phyloP scores from a whole-genome alignment of 2,113 vertebrate genomes.

The Synodontis membranacea region DNA sequence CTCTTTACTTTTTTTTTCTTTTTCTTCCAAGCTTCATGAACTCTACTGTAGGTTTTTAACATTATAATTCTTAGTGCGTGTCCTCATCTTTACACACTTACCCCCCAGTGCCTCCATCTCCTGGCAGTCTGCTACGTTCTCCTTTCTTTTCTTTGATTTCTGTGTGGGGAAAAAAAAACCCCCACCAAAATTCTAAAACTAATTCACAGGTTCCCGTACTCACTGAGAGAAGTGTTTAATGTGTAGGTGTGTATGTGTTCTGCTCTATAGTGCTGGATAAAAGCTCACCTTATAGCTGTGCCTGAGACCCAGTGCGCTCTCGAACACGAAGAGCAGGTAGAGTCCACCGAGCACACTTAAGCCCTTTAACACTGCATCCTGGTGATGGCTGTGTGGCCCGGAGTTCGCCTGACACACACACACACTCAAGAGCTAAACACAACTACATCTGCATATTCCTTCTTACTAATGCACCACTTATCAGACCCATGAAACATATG shows the following conservation, averaged over 20 bases:
- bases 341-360: constrained; percentile 73
- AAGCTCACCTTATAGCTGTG: constrained; percentile 51
- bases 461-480: background rate
- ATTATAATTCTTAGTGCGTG: background rate
- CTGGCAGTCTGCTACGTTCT: constrained; percentile 15
- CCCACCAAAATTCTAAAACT: background rate
- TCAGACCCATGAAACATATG: background rate
- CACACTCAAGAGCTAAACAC: background rate
- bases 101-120: constrained; percentile 44
- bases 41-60: background rate
- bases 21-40: background rate
- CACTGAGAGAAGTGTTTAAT: background rate
- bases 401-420: constrained; percentile 65
- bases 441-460: background rate
- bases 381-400: constrained; percentile 46
- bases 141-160: constrained; percentile 43
- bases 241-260: background rate
- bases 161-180: background rate
- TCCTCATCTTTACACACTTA: constrained; percentile 1
- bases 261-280: background rate
- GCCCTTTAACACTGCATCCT: constrained; percentile 71
- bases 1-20: too few species aligned
- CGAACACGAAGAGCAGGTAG: constrained; percentile 75
- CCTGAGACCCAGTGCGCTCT: constrained; percentile 68
- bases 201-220: background rate